Evolutionary conservation across 2,888 invertebrate genomes (phyloP).

Genomic region (Carabus problematicus): DNA sequence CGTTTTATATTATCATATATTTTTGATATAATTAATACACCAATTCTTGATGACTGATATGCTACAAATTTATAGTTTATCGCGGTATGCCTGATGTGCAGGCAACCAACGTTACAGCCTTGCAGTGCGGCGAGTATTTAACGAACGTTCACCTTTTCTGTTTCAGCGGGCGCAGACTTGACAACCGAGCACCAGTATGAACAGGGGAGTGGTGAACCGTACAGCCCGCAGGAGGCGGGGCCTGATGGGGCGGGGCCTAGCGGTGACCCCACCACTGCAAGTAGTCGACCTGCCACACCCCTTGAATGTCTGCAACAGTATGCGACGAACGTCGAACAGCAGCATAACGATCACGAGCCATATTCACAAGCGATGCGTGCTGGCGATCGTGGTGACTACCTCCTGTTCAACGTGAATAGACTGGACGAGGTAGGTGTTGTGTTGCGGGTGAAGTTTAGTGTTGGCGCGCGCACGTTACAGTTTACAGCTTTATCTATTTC

Average conservation of each 20-base stretch:
- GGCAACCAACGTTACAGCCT: conserved; percentile 12
- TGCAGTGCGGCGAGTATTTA: neutral
- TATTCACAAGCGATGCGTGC: conserved; percentile 39
- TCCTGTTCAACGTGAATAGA: conserved; percentile 35
- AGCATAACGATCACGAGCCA: conserved; percentile 26
- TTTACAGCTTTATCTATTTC: too few species aligned
- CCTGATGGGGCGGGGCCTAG: neutral
- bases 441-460: conserved; percentile 5
- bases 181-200: conserved; percentile 27
- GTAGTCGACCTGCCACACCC: conserved; percentile 32
- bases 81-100: neutral
- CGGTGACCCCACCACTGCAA: conserved; percentile 9
- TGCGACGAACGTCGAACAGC: conserved; percentile 19
- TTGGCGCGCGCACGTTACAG: neutral
- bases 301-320: conserved; percentile 29
- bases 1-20: too few species aligned
- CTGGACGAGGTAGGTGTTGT: conserved; percentile 34
- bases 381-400: conserved; percentile 22
- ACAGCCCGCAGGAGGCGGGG: conserved; percentile 24
- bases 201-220: conserved; percentile 20
- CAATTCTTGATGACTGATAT: too few species aligned
- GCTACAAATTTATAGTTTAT: too few species aligned
- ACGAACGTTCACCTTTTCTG: neutral
- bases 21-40: too few species aligned
- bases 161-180: conserved; percentile 10